Percentiles rank a stretch among this genome's conserved stretches.
phyloP scores from a whole-genome alignment of 2,888 invertebrate genomes.

The Lysandra coridon region DNA sequence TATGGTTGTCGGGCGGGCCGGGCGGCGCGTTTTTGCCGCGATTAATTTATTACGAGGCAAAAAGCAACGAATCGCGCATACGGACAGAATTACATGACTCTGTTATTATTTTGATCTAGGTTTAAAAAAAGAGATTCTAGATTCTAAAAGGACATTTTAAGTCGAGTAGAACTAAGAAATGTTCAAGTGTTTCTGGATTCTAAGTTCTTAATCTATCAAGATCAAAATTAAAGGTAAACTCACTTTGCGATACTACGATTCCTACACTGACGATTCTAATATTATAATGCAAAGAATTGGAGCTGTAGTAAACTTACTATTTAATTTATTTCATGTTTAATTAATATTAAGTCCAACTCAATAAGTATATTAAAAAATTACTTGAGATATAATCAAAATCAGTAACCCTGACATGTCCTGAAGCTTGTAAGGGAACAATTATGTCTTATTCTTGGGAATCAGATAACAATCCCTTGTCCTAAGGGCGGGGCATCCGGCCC shows the following conservation, averaged over 20 bases:
- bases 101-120: background rate
- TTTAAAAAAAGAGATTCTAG: background rate
- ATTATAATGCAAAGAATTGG: too few relatives aligned
- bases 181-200: too few relatives aligned
- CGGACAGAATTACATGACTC: background rate
- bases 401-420: background rate
- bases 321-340: background rate
- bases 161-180: too few relatives aligned
- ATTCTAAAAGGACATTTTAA: background rate
- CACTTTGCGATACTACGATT: too few relatives aligned
- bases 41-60: slow-evolving; percentile 27
- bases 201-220: too few relatives aligned
- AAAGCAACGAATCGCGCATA: slow-evolving; percentile 18
- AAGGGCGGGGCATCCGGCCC: slow-evolving; percentile 22
- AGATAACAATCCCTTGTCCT: slow-evolving; percentile 9
- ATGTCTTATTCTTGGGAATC: slow-evolving; percentile 15
- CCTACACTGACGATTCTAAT: too few relatives aligned
- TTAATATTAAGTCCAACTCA: background rate
- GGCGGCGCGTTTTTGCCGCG: slow-evolving; percentile 21
- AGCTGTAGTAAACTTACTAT: too few relatives aligned
- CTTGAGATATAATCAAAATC: background rate
- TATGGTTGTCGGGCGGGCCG: slow-evolving; percentile 15
- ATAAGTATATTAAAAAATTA: background rate
- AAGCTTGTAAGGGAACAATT: background rate
- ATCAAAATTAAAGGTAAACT: too few relatives aligned